Base-by-base conservation (phyloP, 2,113 vertebrate genomes). In the Phrynosoma platyrhinos region DNA sequence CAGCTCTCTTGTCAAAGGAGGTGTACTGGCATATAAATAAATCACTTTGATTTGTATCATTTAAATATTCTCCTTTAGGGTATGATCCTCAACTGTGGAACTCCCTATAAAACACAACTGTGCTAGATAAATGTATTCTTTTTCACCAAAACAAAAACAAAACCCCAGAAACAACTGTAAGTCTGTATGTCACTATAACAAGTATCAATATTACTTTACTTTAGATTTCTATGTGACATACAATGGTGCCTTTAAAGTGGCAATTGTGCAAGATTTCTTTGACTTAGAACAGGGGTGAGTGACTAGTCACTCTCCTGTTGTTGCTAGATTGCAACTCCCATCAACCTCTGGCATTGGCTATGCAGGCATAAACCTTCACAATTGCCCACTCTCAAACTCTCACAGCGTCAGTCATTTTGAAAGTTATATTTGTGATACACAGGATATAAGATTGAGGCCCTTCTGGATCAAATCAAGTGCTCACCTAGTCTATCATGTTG, bases 201-300 rank as follows among this genome's bases (percentile, higher is more conserved):
- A 12, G 25, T 78, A 47, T 1, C 6, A 0, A 47, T 71, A 4
- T 21, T 84, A 79, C 77, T 80, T 76, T 0, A 0, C 27, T 12
- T 23, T 13, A 42, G 72, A 1, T 83, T 20, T 16, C 13, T 85
- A 53, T n/a, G 32, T 84, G 74, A 30, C 42, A 40, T 82, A 32
- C 58, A 62, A 40, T 12, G 2, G 64, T 30, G 14, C 25, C 66
- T 30, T 30, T 25, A 30, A 16, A 68, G 18, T n/a, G n/a, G 10
- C 12, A 8, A 12, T 5, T 42, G 36, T 68, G 25, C 10, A 68
- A 16, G 5, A 20, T 42, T 13, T 27, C 9, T 71, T 30, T 71
- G 25, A 71, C 68, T 9, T 71, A 12, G 27, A 71, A 23, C 32
- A 6, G n/a, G 20, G 20, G n/a, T 58, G 14, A 16, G 78, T 3